A percentile compares a stretch with the other conserved stretches of the same genome.
phyloP scores from a whole-genome alignment of 2,888 invertebrate species.

The Eurytoma californica region DNA sequence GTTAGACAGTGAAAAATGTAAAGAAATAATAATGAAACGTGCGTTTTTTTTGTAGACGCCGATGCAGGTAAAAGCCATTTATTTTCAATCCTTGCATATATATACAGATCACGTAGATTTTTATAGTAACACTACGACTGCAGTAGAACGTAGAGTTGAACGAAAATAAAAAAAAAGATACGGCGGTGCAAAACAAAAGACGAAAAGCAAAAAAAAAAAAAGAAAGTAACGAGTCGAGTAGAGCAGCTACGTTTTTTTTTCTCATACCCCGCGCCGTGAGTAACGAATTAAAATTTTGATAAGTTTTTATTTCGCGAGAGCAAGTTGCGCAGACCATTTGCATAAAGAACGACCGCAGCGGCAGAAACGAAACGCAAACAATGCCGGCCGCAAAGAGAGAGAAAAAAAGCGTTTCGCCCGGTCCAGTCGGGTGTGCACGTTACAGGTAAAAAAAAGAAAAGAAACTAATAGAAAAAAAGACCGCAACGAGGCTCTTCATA shows the following conservation, averaged over 20 bases:
- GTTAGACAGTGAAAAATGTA: neutral
- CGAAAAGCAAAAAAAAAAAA: neutral
- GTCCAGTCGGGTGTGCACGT: no score
- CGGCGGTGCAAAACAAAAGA: neutral
- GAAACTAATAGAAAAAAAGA: slow-evolving; percentile 6
- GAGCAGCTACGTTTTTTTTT: neutral
- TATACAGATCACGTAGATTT: slow-evolving; percentile 21
- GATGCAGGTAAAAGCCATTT: slow-evolving; percentile 32
- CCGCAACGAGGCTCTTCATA: no score
- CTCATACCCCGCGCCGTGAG: neutral
- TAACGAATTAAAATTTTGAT: no score
- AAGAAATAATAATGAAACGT: slow-evolving; percentile 12
- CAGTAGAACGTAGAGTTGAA: neutral
- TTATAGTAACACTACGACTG: slow-evolving; percentile 6
- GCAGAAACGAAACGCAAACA: no score
- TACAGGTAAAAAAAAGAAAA: no score
- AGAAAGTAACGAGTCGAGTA: neutral
- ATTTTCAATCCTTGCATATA: slow-evolving; percentile 14
- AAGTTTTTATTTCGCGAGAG: no score
- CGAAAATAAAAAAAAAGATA: slow-evolving; percentile 1
- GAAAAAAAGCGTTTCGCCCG: no score
- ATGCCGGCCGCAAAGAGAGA: no score
- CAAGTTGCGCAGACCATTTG: no score
- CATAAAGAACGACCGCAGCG: no score
- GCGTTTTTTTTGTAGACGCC: slow-evolving; percentile 10